Percentiles rank a stretch among this genome's conserved stretches.
Evolutionary conservation across 2,888 invertebrate species (phyloP).

Genomic region (Laspeyria flexula): DNA sequence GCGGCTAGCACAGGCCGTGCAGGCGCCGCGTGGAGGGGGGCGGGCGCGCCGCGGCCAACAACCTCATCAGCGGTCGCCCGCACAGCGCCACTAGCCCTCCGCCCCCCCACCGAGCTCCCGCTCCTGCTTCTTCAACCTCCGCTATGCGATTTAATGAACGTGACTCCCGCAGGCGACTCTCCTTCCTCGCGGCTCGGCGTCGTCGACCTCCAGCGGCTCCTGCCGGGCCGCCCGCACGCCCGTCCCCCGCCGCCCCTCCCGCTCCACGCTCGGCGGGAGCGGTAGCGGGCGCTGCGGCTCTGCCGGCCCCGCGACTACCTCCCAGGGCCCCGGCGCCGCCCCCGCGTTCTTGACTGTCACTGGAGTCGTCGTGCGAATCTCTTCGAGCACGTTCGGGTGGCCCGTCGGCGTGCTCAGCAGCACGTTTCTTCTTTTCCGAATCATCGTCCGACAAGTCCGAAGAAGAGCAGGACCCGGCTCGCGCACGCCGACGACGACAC

Average conservation of each 20-base stretch:
- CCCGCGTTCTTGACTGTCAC: constrained; percentile 93
- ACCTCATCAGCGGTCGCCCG: constrained; percentile 76
- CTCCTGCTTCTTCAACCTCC: constrained; percentile 91
- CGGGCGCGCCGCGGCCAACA: constrained; percentile 82
- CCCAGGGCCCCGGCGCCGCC: constrained; percentile 85
- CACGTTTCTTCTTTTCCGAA: constrained; percentile 93
- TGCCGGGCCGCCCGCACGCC: constrained; percentile 41
- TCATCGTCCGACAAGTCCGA: constrained; percentile 98
- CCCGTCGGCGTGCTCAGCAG: constrained; percentile 87
- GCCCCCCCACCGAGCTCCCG: constrained; percentile 74
- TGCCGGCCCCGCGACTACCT: constrained; percentile 37
- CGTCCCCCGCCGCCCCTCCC: constrained; percentile 52
- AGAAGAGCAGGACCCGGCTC: constrained; percentile 94
- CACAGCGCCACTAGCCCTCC: constrained; percentile 77
- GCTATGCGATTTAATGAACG: constrained; percentile 94
- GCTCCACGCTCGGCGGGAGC: constrained; percentile 55
- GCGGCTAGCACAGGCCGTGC: constrained; percentile 75
- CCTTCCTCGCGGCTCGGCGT: constrained; percentile 76
- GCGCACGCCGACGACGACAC: constrained; percentile 70
- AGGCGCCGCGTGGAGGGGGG: constrained; percentile 70
- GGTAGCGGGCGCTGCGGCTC: constrained; percentile 47
- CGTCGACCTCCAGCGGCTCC: constrained; percentile 58
- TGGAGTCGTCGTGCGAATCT: constrained; percentile 94
- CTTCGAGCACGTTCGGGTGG: constrained; percentile 89
- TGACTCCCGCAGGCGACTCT: constrained; percentile 89